Conservation (phyloP, 2,797 vertebrate genomes). For the Vultur gryphus region DNA sequence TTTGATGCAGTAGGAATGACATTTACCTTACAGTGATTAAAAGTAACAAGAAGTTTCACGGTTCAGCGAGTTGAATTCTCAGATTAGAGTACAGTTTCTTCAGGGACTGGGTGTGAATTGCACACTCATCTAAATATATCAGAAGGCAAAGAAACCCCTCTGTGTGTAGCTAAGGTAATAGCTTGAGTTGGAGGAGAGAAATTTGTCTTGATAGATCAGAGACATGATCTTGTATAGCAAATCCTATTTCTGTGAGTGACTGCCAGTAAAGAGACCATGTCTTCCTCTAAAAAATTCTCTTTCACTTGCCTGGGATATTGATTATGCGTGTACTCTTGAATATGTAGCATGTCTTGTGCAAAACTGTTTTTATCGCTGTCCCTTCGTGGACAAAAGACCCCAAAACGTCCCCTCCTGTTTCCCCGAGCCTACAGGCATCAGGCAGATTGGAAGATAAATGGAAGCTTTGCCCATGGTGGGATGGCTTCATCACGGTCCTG, state of each 20-base stretch:
- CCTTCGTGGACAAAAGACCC: not conserved
- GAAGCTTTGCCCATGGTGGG: conserved; percentile 22
- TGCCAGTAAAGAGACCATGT: not conserved
- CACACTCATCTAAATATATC: conserved; percentile 7
- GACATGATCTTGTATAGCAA: conserved; percentile 11
- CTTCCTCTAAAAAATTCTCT: not conserved
- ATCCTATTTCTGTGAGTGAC: conserved; percentile 9
- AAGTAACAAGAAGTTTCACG: conserved; percentile 46
- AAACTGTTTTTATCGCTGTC: not conserved
- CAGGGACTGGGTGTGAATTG: conserved; percentile 8
- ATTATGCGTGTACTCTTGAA: not conserved
- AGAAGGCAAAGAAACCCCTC: conserved; percentile 35
- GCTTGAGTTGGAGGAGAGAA: conserved; percentile 30
- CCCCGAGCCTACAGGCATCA: not conserved
- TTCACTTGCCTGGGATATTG: not conserved
- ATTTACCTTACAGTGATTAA: not conserved
- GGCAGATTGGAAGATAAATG: not conserved
- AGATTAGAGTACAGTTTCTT: conserved; percentile 3
- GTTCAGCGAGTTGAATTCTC: not conserved
- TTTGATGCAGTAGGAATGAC: not conserved
- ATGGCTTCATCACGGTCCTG: conserved; percentile 30
- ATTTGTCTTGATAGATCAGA: conserved; percentile 43
- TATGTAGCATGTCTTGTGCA: not conserved
- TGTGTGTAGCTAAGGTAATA: conserved; percentile 11
- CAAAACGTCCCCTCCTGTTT: not conserved